Base-by-base conservation (phyloP, 2,113 vertebrate genomes). In the Oreochromis niloticus region DNA sequence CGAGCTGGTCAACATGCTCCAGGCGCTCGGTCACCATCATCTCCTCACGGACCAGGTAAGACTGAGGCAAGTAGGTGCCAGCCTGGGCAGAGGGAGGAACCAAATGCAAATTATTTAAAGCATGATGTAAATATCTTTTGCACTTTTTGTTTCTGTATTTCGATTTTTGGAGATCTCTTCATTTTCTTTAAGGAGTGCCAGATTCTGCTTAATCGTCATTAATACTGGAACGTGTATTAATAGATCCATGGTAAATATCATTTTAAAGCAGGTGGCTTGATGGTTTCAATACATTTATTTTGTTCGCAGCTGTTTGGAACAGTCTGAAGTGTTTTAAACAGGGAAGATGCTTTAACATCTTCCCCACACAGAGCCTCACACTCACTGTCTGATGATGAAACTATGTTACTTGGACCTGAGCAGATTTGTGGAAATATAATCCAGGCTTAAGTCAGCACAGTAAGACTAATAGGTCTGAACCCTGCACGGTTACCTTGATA, bases 11-110 rank as follows among this genome's bases (percentile, higher is more conserved):
- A 24, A 99, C 94, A 0, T 97, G 86, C 56, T 99, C 96, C 95
- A 99, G 97, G 56, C 97, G 97, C 93, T 99, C 99, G 1, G 98
- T 99, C 92, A 99, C 98, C 6, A 99, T 95, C 99, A 99, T 99
- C 95, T 99, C 97, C 82, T 99, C 98, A 0, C 98, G 99, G 94
- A 99, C 94, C 95, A 99, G 95, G 90, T 97, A 97, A 1, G 98
- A 98, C 96, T 99, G 98, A 11, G 98, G 99, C 96, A 99, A 94
- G 89, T 99, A 99, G 4, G 97, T 98, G 85, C 98, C 98, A 86
- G 98, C 97, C 99, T 99, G 95, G 5, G 4, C 4, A 22, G 17
- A 43, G 10, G 5, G 16, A 39, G 2, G 22, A 56, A 54, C 54
- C 50, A 54, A 56, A 68, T 30, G 24, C 34, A 34, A 43, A 81